phyloP scores from a whole-genome alignment of 2,797 vertebrate genomes.

The Acropternis orthonyx region DNA sequence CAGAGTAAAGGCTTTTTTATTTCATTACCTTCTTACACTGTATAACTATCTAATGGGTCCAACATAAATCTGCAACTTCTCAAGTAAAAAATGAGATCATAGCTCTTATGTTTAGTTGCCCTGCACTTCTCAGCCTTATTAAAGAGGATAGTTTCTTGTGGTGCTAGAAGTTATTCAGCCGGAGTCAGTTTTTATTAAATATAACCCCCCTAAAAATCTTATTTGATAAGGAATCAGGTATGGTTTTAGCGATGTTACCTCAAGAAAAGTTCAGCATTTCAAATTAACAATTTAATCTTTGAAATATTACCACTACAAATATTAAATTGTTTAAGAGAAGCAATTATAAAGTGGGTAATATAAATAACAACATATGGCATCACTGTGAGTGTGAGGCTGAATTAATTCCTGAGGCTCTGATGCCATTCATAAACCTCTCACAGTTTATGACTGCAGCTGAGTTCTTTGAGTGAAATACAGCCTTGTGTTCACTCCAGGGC shows the following conservation, averaged over 20 bases:
- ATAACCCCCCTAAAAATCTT: not conserved
- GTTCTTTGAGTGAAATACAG: conserved; percentile 62
- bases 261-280: not conserved
- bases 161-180: not conserved
- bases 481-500: conserved; percentile 41
- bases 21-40: not conserved
- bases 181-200: not conserved
- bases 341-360: conserved; percentile 46
- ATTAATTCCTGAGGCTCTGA: conserved; percentile 45
- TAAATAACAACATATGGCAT: conserved; percentile 65
- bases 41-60: not conserved
- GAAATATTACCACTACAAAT: conserved; percentile 36
- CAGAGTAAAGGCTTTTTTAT: not conserved
- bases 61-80: not conserved
- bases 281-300: conserved; percentile 42
- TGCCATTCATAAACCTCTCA: conserved; percentile 57
- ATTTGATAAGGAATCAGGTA: not conserved
- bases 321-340: conserved; percentile 46
- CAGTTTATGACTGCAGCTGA: conserved; percentile 58
- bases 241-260: not conserved
- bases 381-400: not conserved
- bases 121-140: not conserved
- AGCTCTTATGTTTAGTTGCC: not conserved
- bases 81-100: not conserved
- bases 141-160: not conserved